Percentiles rank a stretch among this genome's conserved stretches.
Conservation (phyloP, 2,113 vertebrate genomes). For the Sander lucioperca region DNA sequence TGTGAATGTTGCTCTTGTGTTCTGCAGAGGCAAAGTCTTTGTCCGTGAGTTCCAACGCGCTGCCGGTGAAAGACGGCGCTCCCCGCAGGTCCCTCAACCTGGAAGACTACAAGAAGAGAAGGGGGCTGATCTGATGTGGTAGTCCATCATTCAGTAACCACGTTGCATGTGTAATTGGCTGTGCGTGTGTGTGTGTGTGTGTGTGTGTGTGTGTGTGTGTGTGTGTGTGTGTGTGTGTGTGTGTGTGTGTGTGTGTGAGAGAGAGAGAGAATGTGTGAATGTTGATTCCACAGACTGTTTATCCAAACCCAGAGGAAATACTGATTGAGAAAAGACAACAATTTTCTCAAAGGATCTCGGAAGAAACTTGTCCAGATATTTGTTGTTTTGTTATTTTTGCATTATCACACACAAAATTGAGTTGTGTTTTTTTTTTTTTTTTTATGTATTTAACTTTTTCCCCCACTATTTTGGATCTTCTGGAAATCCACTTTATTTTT, state of each 20-base stretch:
- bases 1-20: not conserved
- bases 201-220: slow-evolving; percentile 14
- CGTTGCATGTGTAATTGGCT: slow-evolving; percentile 66
- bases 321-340: slow-evolving; percentile 60
- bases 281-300: slow-evolving; percentile 72
- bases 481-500: slow-evolving; percentile 40
- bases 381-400: slow-evolving; percentile 58
- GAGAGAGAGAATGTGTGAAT: slow-evolving; percentile 60
- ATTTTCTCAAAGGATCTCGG: slow-evolving; percentile 72
- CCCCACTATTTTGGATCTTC: slow-evolving; percentile 46
- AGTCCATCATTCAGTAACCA: slow-evolving; percentile 45
- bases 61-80: slow-evolving; percentile 97
- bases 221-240: slow-evolving; percentile 31
- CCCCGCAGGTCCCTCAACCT: slow-evolving; percentile 96
- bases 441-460: slow-evolving; percentile 69
- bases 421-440: slow-evolving; percentile 58
- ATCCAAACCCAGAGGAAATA: slow-evolving; percentile 79
- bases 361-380: slow-evolving; percentile 65
- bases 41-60: slow-evolving; percentile 95
- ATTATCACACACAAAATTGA: slow-evolving; percentile 66
- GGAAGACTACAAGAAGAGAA: slow-evolving; percentile 99
- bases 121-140: slow-evolving; percentile 93
- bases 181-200: slow-evolving; percentile 13
- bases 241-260: slow-evolving; percentile 2
- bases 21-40: slow-evolving; percentile 95